A percentile compares a stretch with the other conserved stretches of the same genome.
Evolutionary conservation across 2,797 vertebrate genomes (phyloP).

Genomic region (Coreius guichenoti): DNA sequence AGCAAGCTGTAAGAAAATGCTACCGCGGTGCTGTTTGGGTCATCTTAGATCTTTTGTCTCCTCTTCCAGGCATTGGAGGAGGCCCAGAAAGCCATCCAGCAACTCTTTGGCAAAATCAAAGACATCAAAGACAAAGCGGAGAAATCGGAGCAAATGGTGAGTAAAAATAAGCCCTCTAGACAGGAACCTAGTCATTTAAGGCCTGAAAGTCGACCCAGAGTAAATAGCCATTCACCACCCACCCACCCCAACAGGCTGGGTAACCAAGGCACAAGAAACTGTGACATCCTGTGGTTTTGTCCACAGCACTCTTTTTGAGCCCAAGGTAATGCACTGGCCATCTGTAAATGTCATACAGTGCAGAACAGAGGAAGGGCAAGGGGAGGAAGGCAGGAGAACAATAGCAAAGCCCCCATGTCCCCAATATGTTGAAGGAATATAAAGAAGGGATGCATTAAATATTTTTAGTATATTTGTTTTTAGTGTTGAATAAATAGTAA

Average conservation of each 20-base stretch:
- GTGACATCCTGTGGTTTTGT: constrained; percentile 59
- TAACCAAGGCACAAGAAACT: constrained; percentile 45
- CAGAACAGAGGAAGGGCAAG: constrained; percentile 62
- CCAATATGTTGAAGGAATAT: constrained; percentile 53
- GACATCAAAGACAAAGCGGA: constrained; percentile 99
- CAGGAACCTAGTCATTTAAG: constrained; percentile 54
- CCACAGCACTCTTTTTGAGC: constrained; percentile 39
- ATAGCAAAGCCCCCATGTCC: constrained; percentile 57
- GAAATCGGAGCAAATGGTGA: constrained; percentile 99
- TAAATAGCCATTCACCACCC: constrained; percentile 45
- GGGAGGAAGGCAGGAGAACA: constrained; percentile 58
- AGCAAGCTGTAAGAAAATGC: constrained; percentile 42
- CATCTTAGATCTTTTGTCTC: constrained; percentile 54
- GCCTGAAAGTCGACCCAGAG: constrained; percentile 51
- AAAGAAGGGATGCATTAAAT: constrained; percentile 5
- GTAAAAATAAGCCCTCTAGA: constrained; percentile 61
- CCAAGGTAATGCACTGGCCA: constrained; percentile 53
- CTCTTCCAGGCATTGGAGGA: constrained; percentile 92
- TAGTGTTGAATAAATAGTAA: background rate
- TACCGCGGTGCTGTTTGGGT: constrained; percentile 6
- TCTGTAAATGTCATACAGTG: constrained; percentile 48
- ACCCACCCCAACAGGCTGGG: constrained; percentile 18
- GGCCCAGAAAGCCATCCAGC: constrained; percentile 96
- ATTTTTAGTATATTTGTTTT: background rate
- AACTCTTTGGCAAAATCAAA: constrained; percentile 98